phyloP scores from a whole-genome alignment of 2,113 vertebrate genomes.

The Riparia riparia region DNA sequence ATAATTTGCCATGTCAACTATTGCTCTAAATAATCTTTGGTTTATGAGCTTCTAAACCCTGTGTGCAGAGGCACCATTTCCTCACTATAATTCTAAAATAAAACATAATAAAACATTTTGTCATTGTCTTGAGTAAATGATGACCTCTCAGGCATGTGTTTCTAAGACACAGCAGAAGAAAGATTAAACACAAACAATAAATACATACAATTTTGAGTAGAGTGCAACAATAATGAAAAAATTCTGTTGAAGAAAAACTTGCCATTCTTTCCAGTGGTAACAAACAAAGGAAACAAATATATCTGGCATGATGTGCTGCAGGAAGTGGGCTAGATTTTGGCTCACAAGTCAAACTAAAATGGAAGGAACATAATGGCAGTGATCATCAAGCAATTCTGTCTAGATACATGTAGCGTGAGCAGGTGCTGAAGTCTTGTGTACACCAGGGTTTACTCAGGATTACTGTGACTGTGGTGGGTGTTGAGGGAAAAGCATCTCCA shows the following conservation, averaged over 20 bases:
- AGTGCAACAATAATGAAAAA: background rate
- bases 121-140: background rate
- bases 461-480: background rate
- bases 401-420: rapidly evolving
- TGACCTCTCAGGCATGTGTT: background rate
- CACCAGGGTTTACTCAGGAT: background rate
- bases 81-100: slow-evolving; percentile 5
- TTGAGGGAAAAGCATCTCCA: background rate
- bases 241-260: background rate
- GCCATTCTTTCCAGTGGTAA: background rate
- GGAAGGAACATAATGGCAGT: background rate
- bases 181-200: background rate
- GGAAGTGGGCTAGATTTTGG: background rate
- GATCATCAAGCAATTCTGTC: background rate
- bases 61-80: background rate
- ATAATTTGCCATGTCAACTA: background rate
- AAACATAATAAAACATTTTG: background rate
- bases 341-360: background rate
- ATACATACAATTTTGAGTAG: background rate
- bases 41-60: background rate
- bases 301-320: background rate
- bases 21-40: background rate
- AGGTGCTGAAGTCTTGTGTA: background rate
- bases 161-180: background rate
- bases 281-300: background rate